Conservation (phyloP, 2,113 vertebrate species). For the Phrynosoma platyrhinos region DNA sequence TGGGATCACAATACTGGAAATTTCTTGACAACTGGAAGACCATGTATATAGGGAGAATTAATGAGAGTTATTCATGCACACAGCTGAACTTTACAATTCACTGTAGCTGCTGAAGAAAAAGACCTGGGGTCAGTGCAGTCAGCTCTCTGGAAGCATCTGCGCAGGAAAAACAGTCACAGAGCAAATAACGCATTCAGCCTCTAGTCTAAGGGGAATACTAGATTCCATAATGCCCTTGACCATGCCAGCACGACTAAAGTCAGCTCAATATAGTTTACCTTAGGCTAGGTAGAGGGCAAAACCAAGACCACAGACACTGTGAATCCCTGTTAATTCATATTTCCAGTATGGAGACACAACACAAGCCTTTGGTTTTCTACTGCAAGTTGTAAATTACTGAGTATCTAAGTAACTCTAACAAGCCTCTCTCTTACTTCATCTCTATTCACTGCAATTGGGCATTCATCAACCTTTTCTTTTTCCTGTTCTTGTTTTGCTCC, state of each 20-base stretch:
- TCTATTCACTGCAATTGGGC: background rate
- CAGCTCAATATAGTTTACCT: background rate
- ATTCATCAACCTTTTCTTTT: background rate
- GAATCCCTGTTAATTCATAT: background rate
- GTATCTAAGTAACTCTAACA: background rate
- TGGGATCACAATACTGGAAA: constrained; percentile 14
- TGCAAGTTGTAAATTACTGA: background rate
- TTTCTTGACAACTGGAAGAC: constrained; percentile 21
- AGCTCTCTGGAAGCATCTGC: constrained; percentile 65
- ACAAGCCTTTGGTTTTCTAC: background rate
- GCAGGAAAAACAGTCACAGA: constrained; percentile 41
- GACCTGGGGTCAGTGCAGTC: constrained; percentile 52
- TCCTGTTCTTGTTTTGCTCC: background rate
- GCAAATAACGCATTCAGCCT: constrained; percentile 25
- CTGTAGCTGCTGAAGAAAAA: constrained; percentile 59
- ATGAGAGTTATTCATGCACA: constrained; percentile 56
- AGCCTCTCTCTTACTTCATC: background rate
- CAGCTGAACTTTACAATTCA: constrained; percentile 59
- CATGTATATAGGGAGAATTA: constrained; percentile 14
- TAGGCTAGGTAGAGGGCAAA: background rate
- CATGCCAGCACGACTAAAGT: background rate
- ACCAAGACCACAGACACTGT: background rate
- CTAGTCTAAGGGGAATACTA: background rate
- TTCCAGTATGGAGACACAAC: background rate
- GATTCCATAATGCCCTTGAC: constrained; percentile 4